phyloP scores from a whole-genome alignment of 2,113 vertebrate genomes.

The Dasyprocta punctata region DNA sequence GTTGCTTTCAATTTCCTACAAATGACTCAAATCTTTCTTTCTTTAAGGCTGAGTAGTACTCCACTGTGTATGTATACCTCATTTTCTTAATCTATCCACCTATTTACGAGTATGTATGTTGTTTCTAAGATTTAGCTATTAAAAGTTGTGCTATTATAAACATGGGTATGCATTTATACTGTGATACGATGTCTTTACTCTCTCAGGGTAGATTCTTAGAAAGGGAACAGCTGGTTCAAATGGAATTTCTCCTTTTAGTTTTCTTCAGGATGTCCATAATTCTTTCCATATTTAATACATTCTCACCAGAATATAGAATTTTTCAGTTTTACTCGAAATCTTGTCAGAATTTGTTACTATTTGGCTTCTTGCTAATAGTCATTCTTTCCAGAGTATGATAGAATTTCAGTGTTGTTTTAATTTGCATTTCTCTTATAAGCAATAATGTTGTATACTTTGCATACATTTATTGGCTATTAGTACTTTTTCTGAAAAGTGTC shows the following conservation, averaged over 20 bases:
- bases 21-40: background rate
- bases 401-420: background rate
- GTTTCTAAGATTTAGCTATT: background rate
- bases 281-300: background rate
- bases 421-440: background rate
- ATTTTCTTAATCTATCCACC: background rate
- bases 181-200: background rate
- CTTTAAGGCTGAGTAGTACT: background rate
- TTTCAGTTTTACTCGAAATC: background rate
- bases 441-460: background rate
- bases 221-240: background rate
- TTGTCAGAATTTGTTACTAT: background rate
- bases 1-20: background rate
- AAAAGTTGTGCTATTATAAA: background rate
- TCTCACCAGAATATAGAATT: background rate
- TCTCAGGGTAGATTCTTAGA: background rate
- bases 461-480: background rate
- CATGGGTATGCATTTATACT: background rate
- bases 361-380: background rate
- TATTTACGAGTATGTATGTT: background rate
- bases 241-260: background rate
- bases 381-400: background rate
- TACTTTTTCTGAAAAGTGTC: background rate
- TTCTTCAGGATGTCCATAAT: background rate
- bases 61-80: background rate